A percentile compares a stretch with the other conserved stretches of the same genome.
phyloP scores from a whole-genome alignment of 2,113 vertebrate species.

The Hyla sarda region DNA sequence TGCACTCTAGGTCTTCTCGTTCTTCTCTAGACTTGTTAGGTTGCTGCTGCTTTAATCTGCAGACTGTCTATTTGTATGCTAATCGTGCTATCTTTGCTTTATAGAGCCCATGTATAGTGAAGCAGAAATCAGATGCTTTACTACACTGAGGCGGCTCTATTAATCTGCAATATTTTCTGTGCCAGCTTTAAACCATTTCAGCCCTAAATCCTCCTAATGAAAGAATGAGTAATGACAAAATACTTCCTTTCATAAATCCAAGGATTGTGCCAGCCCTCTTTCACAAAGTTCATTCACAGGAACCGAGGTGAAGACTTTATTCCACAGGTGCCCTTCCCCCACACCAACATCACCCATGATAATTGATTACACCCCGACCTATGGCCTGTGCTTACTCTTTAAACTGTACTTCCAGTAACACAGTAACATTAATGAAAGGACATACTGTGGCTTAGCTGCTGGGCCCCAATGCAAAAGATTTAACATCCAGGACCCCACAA shows the following conservation, averaged over 20 bases:
- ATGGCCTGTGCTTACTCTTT: constrained; percentile 62
- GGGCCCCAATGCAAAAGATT: background rate
- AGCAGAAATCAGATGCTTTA: constrained; percentile 73
- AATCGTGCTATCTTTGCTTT: constrained; percentile 76
- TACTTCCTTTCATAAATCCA: constrained; percentile 64
- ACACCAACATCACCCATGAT: constrained; percentile 63
- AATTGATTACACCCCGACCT: constrained; percentile 66
- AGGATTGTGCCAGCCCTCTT: constrained; percentile 62
- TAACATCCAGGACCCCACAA: background rate
- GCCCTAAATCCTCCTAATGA: constrained; percentile 70
- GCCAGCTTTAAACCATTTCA: constrained; percentile 67
- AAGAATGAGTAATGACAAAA: constrained; percentile 67
- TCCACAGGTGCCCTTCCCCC: constrained; percentile 67
- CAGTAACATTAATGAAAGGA: background rate
- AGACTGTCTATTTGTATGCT: constrained; percentile 79
- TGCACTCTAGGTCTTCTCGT: constrained; percentile 62
- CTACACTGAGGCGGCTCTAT: constrained; percentile 69
- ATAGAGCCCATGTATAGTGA: constrained; percentile 74
- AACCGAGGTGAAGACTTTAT: constrained; percentile 64
- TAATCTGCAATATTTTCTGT: constrained; percentile 68
- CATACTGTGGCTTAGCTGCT: background rate
- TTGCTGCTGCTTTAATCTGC: constrained; percentile 75
- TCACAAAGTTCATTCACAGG: constrained; percentile 65
- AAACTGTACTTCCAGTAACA: constrained; percentile 58
- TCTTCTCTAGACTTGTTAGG: constrained; percentile 68